Base-by-base conservation (phyloP, 2,888 invertebrate species). In the Spilarctia lutea region DNA sequence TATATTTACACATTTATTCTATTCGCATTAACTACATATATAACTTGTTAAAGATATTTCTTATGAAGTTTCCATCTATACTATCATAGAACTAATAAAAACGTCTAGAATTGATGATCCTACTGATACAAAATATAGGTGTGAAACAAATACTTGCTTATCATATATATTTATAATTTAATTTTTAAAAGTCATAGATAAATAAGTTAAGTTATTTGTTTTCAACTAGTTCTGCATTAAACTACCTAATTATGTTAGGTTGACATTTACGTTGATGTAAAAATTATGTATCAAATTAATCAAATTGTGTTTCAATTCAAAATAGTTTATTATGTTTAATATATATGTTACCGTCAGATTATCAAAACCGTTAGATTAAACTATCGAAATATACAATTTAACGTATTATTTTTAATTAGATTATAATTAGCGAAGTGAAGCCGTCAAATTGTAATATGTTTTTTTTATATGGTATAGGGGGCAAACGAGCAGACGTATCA, bases 261-360 rank as follows among this genome's bases (percentile, higher is more conserved):
- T 67, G 42, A n/a, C 24, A 67, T 42, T 42, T 67, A 67, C 42
- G 16, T 56, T 52, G n/a, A 56, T 68, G 20, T 68, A 30, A 68
- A 33, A 33, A 69, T 48, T 35, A 13, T 52, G 35, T 24, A 69
- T 33, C 30, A 69, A 69, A 56, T 69, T 20, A 69, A 69, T 69
- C 52, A 69, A 69, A 52, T 35, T 45, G 52, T 56, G 52, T 56
- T 56, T n/a, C 0, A 56, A 24, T 27, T 27, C 16, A 27, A 27
- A n/a, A 60, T 30, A 60, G 60, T 27, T 30, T 60, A 3, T 24
- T 24, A 20, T 56, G 52, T 56, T n/a, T 56, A n/a, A 11, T 56
- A 24, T 35, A 35, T 35, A 6, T 35, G n/a, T n/a, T n/a, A n/a
- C n/a, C n/a, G n/a, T n/a, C n/a, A n/a, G n/a, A n/a, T n/a, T n/a